phyloP scores from a whole-genome alignment of 2,113 vertebrate genomes.

The Eulemur macaco region DNA sequence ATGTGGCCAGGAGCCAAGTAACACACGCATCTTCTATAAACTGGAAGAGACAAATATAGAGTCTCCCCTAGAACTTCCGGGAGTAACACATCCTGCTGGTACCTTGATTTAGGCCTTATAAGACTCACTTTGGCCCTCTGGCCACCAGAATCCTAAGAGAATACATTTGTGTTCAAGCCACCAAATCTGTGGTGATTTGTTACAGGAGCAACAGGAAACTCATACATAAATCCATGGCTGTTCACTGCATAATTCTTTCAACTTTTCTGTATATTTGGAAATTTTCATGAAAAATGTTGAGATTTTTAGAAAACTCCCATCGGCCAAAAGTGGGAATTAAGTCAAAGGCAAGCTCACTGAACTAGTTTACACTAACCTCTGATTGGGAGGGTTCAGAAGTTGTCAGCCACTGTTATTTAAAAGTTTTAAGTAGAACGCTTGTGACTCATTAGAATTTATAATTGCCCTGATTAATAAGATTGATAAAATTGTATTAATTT shows the following conservation, averaged over 20 bases:
- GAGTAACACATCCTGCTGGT: not conserved
- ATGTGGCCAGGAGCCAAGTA: not conserved
- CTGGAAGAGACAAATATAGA: not conserved
- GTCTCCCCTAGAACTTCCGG: not conserved
- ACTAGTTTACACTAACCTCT: not conserved
- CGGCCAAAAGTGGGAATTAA: not conserved
- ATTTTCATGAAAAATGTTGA: not conserved
- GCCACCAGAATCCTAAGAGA: not conserved
- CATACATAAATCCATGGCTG: not conserved
- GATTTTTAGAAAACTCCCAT: not conserved
- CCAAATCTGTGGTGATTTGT: not conserved
- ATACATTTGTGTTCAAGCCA: not conserved
- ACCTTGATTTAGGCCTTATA: not conserved
- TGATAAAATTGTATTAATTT: not conserved
- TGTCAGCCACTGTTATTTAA: not conserved
- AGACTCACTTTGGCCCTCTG: not conserved
- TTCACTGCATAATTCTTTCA: not conserved
- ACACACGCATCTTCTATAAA: not conserved
- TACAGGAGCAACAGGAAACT: not conserved
- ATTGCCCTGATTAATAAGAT: not conserved
- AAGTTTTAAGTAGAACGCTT: not conserved
- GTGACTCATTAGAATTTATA: not conserved
- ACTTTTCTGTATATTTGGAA: not conserved
- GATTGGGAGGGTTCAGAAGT: not conserved
- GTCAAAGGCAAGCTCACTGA: not conserved